phyloP scores from a whole-genome alignment of 2,797 vertebrate species.

The Acestrorhynchus altus region DNA sequence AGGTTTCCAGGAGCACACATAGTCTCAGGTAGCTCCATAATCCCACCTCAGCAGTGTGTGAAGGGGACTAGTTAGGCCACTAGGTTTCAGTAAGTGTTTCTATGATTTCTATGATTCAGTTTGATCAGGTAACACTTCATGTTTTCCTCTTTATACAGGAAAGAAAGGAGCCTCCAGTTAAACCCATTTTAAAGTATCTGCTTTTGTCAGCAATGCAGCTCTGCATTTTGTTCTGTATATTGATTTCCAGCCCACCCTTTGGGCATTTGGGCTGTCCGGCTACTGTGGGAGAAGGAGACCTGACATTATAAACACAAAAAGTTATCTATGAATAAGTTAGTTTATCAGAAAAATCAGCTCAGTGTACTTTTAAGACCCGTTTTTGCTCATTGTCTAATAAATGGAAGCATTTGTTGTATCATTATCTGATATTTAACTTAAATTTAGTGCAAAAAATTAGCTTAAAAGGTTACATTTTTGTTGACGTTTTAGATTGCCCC shows the following conservation, averaged over 20 bases:
- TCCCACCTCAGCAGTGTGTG: neutral
- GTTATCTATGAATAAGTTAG: too few species aligned
- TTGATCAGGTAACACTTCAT: neutral
- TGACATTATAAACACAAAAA: too few species aligned
- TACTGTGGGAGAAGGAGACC: neutral
- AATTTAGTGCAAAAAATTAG: too few species aligned
- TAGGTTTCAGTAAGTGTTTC: neutral
- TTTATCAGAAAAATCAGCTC: too few species aligned
- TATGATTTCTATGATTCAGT: neutral
- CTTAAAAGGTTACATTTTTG: too few species aligned
- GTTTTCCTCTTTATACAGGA: neutral
- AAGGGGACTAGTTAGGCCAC: neutral
- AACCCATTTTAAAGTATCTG: neutral
- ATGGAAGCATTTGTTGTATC: too few species aligned
- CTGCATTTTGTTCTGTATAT: constrained; percentile 4
- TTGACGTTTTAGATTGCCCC: too few species aligned
- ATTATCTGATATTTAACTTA: too few species aligned
- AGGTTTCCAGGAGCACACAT: neutral
- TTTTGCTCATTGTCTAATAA: too few species aligned
- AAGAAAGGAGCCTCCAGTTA: neutral
- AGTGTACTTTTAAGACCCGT: too few species aligned
- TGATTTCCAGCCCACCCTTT: constrained; percentile 11
- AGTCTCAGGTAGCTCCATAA: neutral
- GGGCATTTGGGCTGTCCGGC: neutral
- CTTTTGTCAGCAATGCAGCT: constrained; percentile 15